phyloP scores from a whole-genome alignment of 2,113 vertebrate species.

The Pseudolaguvia tuberculata region DNA sequence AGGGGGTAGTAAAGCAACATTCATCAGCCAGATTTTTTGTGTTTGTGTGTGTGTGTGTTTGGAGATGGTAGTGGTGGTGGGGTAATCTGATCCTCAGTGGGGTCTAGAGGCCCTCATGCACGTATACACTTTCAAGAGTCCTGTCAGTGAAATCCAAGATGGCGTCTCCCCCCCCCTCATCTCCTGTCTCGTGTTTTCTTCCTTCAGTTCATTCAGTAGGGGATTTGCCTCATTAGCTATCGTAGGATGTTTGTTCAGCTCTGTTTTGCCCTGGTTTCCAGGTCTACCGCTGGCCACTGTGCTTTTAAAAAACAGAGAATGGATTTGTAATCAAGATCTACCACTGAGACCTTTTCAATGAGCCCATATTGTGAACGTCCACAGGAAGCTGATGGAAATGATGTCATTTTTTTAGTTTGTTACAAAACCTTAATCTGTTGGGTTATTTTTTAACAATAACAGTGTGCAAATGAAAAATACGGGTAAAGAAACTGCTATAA shows the following conservation, averaged over 20 bases:
- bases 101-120: constrained; percentile 61
- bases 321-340: constrained; percentile 57
- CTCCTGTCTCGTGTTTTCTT: background rate
- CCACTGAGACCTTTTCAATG: constrained; percentile 19
- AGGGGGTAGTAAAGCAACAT: constrained; percentile 40
- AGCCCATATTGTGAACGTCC: background rate
- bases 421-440: constrained; percentile 24
- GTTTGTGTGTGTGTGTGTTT: constrained; percentile 52
- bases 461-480: constrained; percentile 21
- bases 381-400: constrained; percentile 11
- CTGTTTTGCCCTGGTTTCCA: constrained; percentile 50
- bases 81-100: constrained; percentile 66
- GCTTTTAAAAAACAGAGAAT: constrained; percentile 51
- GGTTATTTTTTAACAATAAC: constrained; percentile 13
- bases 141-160: constrained; percentile 70
- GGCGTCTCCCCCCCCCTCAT: constrained; percentile 25
- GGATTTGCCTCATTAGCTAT: constrained; percentile 57
- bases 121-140: constrained; percentile 59
- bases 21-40: constrained; percentile 17
- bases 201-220: constrained; percentile 28
- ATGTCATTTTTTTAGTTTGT: background rate
- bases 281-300: constrained; percentile 33
- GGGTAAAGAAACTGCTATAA: background rate
- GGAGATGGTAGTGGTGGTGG: constrained; percentile 50
- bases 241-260: constrained; percentile 57